These are phyloP conservation scores for Sycophila sp. DNA, from an alignment of 1,140 invertebrate species.

Conservation along the genomic window DNA sequence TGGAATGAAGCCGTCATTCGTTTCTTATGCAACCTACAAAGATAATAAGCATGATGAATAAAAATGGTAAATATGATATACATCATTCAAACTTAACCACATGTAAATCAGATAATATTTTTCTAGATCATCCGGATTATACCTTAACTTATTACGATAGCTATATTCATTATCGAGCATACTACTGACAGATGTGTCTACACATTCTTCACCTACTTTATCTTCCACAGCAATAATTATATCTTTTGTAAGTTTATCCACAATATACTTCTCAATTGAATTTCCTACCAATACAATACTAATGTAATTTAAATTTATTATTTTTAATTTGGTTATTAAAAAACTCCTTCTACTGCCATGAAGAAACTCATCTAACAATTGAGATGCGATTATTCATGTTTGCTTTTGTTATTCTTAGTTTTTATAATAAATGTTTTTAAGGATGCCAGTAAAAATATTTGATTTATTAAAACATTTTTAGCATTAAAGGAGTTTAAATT, in stretches of 20 bases:
- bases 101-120: not conserved
- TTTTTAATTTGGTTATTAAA: conserved; percentile 13
- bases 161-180: conserved; percentile 33
- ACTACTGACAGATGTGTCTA: conserved; percentile 27
- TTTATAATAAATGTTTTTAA: not conserved
- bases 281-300: conserved; percentile 32
- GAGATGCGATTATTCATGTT: not conserved
- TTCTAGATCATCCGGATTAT: not conserved
- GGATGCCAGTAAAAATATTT: too few species aligned
- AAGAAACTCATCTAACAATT: not conserved
- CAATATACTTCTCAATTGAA: conserved; percentile 34
- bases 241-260: conserved; percentile 33
- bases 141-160: conserved; percentile 34
- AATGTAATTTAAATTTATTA: conserved; percentile 14
- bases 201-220: conserved; percentile 32
- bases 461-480: not conserved
- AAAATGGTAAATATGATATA: conserved; percentile 4
- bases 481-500: conserved; percentile 11
- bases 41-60: too few species aligned
- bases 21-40: conserved; percentile 26
- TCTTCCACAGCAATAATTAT: conserved; percentile 34
- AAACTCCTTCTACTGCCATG: conserved; percentile 11
- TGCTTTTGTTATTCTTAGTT: not conserved
- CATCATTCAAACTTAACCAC: not conserved
- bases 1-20: conserved; percentile 1